Conservation (phyloP, 2,113 vertebrate genomes). For the Progne subis region DNA sequence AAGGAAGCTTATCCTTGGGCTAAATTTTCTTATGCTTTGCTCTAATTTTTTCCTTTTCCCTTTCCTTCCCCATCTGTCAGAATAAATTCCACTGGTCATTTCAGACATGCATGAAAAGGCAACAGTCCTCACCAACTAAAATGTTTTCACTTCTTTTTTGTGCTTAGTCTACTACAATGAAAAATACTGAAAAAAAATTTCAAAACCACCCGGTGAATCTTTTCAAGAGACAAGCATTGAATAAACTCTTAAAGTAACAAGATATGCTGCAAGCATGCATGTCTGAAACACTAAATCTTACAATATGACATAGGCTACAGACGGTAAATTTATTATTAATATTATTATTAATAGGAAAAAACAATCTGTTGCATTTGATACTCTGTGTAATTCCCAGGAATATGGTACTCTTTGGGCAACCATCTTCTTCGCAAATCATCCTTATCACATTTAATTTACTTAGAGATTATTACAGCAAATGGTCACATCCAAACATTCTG, state of each 20-base stretch:
- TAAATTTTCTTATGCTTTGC: conserved; percentile 15
- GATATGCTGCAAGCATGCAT: neutral
- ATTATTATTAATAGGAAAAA: neutral
- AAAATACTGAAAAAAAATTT: neutral
- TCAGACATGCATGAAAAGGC: conserved; percentile 12
- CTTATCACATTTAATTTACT: neutral
- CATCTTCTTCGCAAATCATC: neutral
- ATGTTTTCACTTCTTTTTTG: neutral
- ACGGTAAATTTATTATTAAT: neutral
- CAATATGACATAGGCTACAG: neutral
- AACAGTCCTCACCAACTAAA: neutral
- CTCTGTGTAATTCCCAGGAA: neutral
- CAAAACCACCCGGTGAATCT: neutral
- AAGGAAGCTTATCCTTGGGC: conserved; percentile 17
- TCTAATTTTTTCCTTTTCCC: neutral
- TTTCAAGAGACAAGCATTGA: conserved; percentile 1
- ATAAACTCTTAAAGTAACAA: neutral
- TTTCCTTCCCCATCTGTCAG: neutral
- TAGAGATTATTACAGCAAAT: conserved; percentile 3
- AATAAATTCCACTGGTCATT: conserved; percentile 21
- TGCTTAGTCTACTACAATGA: neutral
- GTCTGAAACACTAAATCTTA: neutral
- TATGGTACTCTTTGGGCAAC: neutral
- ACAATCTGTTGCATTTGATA: neutral
- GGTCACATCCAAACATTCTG: neutral